These are phyloP conservation scores for Drosophila auraria DNA, from an alignment of 1,140 invertebrate species.

Conservation along the genomic window DNA sequence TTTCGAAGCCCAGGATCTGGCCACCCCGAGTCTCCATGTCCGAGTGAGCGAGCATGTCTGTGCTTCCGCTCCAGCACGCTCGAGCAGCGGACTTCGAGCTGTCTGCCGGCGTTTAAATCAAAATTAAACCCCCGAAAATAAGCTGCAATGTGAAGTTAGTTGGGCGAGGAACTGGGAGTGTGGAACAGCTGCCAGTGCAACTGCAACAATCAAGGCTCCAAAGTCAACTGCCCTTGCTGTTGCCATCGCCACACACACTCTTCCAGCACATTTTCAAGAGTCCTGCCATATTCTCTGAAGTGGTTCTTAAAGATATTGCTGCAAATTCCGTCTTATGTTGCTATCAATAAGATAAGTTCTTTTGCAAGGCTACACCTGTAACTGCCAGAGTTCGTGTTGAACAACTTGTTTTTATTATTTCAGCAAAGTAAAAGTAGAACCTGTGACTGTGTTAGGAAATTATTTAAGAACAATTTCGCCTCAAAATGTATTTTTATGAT, in stretches of 20 bases:
- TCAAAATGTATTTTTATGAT: too few species aligned
- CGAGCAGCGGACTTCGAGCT: conserved; percentile 60
- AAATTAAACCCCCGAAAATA: conserved; percentile 80
- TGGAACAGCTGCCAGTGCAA: conserved; percentile 42
- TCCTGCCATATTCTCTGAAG: conserved; percentile 19
- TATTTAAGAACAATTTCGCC: not conserved
- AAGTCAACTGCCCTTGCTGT: conserved; percentile 59
- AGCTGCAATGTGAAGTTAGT: conserved; percentile 42
- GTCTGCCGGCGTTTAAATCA: conserved; percentile 79
- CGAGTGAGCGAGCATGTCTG: conserved; percentile 59
- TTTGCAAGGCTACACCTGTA: conserved; percentile 8
- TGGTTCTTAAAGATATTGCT: conserved; percentile 22
- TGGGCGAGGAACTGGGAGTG: not conserved
- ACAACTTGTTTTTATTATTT: too few species aligned
- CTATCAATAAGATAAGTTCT: conserved; percentile 16
- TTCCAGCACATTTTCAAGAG: conserved; percentile 8
- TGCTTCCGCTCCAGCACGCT: conserved; percentile 66
- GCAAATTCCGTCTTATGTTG: not conserved
- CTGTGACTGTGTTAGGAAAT: not conserved
- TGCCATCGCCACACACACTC: conserved; percentile 40
- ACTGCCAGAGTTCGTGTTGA: not conserved
- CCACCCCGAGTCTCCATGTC: conserved; percentile 28
- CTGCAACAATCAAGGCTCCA: conserved; percentile 64
- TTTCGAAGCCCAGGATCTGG: conserved; percentile 15
- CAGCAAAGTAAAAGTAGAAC: not conserved